Evolutionary conservation across 1,140 invertebrate species (phyloP).

Genomic region (Lepidurus packardi): DNA sequence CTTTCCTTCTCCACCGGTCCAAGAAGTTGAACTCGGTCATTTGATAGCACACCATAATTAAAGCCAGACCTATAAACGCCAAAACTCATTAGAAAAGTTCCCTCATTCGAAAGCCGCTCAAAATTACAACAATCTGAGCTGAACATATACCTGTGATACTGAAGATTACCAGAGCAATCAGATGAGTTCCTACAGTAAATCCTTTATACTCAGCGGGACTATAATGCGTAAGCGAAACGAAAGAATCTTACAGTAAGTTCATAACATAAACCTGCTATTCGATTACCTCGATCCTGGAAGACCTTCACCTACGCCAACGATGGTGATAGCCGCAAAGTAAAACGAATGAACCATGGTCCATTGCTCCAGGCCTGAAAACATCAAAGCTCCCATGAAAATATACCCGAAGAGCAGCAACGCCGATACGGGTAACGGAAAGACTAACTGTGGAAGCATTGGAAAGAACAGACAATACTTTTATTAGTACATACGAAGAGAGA

Average conservation of each 20-base stretch:
- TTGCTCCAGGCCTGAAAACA: not conserved
- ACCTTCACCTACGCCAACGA: not conserved
- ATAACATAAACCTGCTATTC: not conserved
- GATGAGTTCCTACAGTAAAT: not conserved
- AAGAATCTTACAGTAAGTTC: not conserved
- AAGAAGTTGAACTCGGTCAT: not conserved
- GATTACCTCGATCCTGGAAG: not conserved
- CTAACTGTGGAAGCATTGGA: not conserved
- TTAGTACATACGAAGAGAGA: no score
- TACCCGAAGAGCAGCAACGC: not conserved
- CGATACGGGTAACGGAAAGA: not conserved
- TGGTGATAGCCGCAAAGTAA: not conserved
- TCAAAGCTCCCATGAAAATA: not conserved
- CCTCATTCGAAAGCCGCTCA: not conserved
- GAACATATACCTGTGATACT: not conserved
- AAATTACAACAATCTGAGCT: not conserved
- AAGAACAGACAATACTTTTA: not conserved
- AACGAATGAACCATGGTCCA: not conserved
- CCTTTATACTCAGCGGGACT: not conserved
- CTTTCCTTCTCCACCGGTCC: constrained; percentile 8
- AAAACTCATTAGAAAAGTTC: not conserved
- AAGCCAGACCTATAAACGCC: not conserved
- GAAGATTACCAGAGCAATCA: not conserved
- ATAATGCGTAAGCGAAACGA: not conserved
- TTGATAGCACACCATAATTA: not conserved